phyloP scores from a whole-genome alignment of 2,888 invertebrate genomes.

The Sesia apiformis region DNA sequence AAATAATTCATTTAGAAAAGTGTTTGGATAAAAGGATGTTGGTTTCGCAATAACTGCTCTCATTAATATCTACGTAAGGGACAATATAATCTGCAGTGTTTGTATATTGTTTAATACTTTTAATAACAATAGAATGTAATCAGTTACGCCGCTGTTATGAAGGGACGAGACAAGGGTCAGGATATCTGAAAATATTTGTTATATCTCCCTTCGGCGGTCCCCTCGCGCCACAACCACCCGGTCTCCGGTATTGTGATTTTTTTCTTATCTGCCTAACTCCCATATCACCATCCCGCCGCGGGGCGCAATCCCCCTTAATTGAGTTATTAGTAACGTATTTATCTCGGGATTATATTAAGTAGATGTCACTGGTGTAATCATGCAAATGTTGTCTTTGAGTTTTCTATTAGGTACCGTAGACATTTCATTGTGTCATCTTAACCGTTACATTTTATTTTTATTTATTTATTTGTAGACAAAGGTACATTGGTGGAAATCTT shows the following conservation, averaged over 20 bases:
- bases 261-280: constrained; percentile 38
- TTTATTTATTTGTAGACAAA: background rate
- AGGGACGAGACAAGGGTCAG: constrained; percentile 46
- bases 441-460: no score
- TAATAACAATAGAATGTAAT: constrained; percentile 63
- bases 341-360: constrained; percentile 37
- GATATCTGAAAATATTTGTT: constrained; percentile 43
- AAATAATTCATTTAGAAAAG: no score
- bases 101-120: constrained; percentile 39
- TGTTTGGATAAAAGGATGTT: no score
- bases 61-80: no score
- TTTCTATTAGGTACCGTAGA: no score
- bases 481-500: background rate
- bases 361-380: constrained; percentile 7
- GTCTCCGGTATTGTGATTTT: constrained; percentile 36
- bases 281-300: constrained; percentile 31
- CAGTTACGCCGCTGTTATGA: constrained; percentile 41
- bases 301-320: constrained; percentile 59
- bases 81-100: background rate
- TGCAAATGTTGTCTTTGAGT: constrained; percentile 4
- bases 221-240: constrained; percentile 35
- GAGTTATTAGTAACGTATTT: constrained; percentile 62
- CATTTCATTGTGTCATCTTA: no score
- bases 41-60: no score
- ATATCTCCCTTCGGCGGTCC: constrained; percentile 16